Evolutionary conservation across 1,140 invertebrate species (phyloP).

Genomic region (Pinna nobilis): DNA sequence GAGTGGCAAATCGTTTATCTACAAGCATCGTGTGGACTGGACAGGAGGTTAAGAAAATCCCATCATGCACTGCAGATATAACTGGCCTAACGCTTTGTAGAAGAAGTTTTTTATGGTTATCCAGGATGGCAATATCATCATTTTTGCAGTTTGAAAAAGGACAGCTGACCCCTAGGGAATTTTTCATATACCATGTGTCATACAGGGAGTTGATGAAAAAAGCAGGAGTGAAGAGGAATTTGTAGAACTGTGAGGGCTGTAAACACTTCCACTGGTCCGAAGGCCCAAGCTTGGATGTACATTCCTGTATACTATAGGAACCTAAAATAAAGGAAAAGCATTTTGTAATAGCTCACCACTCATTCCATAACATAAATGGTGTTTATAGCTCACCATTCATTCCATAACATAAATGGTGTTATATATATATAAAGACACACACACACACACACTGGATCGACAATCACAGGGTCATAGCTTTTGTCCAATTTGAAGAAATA

Average conservation of each 20-base stretch:
- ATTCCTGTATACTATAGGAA: constrained; percentile 49
- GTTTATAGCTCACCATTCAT: no score
- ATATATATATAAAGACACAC: no score
- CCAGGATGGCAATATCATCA: constrained; percentile 30
- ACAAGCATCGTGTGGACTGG: constrained; percentile 48
- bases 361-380: no score
- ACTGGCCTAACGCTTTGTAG: constrained; percentile 31
- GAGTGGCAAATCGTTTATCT: constrained; percentile 31
- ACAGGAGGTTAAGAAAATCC: constrained; percentile 54
- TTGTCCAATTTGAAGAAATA: no score
- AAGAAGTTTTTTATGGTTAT: constrained; percentile 24
- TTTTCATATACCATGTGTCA: constrained; percentile 51
- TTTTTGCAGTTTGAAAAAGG: constrained; percentile 34
- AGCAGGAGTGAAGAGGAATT: constrained; percentile 52
- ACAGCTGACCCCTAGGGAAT: constrained; percentile 47
- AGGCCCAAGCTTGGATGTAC: constrained; percentile 32
- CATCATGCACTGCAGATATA: constrained; percentile 46
- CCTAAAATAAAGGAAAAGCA: constrained; percentile 33
- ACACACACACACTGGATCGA: no score
- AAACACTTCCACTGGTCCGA: constrained; percentile 52
- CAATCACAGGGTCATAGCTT: no score
- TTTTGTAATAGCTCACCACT: no score
- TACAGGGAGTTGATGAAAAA: constrained; percentile 58
- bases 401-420: no score
- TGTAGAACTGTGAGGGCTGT: constrained; percentile 49